These are phyloP conservation scores for Melolontha melolontha DNA, from an alignment of 2,888 invertebrate species.

Conservation along the genomic window DNA sequence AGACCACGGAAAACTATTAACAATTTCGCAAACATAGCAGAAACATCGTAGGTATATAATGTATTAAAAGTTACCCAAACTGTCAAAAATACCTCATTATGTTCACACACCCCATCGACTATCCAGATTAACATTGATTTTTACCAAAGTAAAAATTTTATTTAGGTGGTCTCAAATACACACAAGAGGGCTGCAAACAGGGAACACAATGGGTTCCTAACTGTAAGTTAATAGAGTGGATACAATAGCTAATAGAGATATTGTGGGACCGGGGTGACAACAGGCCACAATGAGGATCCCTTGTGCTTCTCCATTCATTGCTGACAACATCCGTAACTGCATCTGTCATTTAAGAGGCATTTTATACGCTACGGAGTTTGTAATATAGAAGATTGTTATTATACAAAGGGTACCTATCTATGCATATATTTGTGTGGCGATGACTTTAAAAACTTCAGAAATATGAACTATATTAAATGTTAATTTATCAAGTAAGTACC, in stretches of 20 bases:
- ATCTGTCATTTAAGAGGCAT: conserved; percentile 42
- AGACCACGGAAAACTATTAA: too few species aligned
- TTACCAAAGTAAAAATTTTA: too few species aligned
- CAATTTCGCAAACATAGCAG: too few species aligned
- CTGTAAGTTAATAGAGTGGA: conserved; percentile 63
- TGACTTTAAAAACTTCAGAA: too few species aligned
- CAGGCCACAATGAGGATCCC: conserved; percentile 46
- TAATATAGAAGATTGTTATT: conserved; percentile 10
- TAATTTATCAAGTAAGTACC: too few species aligned
- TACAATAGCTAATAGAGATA: conserved; percentile 64
- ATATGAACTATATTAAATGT: too few species aligned
- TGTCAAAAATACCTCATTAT: too few species aligned
- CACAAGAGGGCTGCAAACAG: conserved; percentile 20
- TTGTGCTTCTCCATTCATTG: conserved; percentile 45
- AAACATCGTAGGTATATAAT: too few species aligned
- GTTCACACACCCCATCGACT: too few species aligned
- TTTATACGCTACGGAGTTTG: conserved; percentile 18
- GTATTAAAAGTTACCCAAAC: too few species aligned
- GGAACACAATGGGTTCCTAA: conserved; percentile 54
- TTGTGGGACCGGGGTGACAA: conserved; percentile 58
- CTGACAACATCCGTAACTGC: conserved; percentile 49
- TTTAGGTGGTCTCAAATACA: conserved; percentile 3
- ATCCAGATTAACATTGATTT: too few species aligned
- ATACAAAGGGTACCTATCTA: conserved; percentile 16
- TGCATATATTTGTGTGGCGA: too few species aligned